phyloP scores from a whole-genome alignment of 2,888 invertebrate species.

The Omphaloscelis lunosa region DNA sequence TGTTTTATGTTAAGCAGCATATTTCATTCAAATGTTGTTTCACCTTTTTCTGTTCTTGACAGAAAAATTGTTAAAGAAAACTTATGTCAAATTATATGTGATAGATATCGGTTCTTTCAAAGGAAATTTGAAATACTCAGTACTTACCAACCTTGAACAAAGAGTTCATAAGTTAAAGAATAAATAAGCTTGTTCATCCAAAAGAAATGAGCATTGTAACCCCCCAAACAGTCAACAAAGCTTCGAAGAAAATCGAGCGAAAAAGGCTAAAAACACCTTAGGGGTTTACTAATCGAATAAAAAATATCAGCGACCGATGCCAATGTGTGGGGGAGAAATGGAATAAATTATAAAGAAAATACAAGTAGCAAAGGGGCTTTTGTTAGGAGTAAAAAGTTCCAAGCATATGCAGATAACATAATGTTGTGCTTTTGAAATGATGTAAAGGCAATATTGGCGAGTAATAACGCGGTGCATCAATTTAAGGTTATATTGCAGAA shows the following conservation, averaged over 20 bases:
- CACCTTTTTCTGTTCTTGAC: background rate
- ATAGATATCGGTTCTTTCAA: background rate
- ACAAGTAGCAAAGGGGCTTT: conserved; percentile 88
- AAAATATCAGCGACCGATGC: conserved; percentile 91
- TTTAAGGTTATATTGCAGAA: conserved; percentile 59
- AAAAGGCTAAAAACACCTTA: conserved; percentile 91
- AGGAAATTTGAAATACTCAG: conserved; percentile 18
- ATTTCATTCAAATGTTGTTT: conserved; percentile 14
- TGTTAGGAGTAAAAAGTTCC: conserved; percentile 87
- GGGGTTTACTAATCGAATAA: conserved; percentile 92
- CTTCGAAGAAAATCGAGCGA: conserved; percentile 91
- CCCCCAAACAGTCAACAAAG: conserved; percentile 90
- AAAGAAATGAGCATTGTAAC: conserved; percentile 89
- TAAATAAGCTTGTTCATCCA: conserved; percentile 89
- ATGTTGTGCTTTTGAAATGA: conserved; percentile 81
- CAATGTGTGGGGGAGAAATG: conserved; percentile 89
- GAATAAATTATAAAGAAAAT: conserved; percentile 91
- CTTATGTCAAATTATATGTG: background rate
- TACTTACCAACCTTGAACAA: conserved; percentile 43
- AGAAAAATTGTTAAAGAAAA: conserved; percentile 11
- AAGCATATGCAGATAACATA: conserved; percentile 86
- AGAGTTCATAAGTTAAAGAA: conserved; percentile 71
- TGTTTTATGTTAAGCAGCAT: conserved; percentile 53
- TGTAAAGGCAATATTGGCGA: conserved; percentile 77
- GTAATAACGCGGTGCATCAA: conserved; percentile 72